Conservation (phyloP, 1,140 invertebrate genomes). For the Dolichoris vasculosae region DNA sequence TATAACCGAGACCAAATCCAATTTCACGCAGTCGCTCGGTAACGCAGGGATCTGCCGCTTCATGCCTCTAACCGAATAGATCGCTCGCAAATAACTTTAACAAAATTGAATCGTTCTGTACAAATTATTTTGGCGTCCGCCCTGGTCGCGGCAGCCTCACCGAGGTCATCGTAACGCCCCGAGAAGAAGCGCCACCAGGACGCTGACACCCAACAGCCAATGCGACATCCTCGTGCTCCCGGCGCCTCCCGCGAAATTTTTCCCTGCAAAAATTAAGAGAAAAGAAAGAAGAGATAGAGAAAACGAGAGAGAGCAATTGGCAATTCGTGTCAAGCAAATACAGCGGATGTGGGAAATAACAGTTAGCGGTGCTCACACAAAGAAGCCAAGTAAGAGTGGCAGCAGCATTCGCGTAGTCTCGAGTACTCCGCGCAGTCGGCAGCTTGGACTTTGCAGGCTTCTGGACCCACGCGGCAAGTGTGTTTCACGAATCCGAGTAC, state of each 20-base stretch:
- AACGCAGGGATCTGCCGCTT: conserved; percentile 4
- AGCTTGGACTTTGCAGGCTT: conserved; percentile 77
- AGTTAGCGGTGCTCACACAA: conserved; percentile 74
- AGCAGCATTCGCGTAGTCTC: conserved; percentile 80
- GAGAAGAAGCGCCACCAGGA: neutral
- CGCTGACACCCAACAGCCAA: neutral
- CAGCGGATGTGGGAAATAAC: conserved; percentile 12
- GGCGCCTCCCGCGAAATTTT: conserved; percentile 64
- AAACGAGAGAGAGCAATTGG: neutral
- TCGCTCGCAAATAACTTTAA: conserved; percentile 12
- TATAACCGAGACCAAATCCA: neutral
- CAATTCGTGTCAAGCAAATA: neutral
- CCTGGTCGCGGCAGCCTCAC: neutral
- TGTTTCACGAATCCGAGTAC: conserved; percentile 81
- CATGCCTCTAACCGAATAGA: too few species aligned
- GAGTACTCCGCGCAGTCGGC: conserved; percentile 79
- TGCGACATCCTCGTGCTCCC: conserved; percentile 22
- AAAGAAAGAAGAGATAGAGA: neutral
- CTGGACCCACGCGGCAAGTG: conserved; percentile 79
- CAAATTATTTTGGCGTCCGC: neutral
- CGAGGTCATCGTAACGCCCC: conserved; percentile 10
- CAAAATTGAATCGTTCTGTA: neutral
- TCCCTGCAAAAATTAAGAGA: conserved; percentile 65
- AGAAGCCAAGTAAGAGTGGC: conserved; percentile 77
- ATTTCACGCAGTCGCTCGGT: conserved; percentile 8